phyloP scores from a whole-genome alignment of 2,797 vertebrate species.

The Delichon dasypus region DNA sequence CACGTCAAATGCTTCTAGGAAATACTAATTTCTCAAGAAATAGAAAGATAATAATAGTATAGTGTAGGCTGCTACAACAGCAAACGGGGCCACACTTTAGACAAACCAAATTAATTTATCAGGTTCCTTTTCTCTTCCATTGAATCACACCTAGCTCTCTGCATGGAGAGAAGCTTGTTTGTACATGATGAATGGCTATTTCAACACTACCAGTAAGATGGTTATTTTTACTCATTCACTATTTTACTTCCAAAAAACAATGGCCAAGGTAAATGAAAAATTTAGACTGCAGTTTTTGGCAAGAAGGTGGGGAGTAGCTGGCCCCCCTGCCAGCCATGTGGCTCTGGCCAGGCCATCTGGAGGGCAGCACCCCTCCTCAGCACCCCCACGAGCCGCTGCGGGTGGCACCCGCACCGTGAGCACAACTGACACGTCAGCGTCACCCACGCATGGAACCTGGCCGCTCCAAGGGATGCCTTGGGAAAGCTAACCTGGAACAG shows the following conservation, averaged over 20 bases:
- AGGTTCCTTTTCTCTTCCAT: neutral
- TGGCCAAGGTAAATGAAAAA: neutral
- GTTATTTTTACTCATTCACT: neutral
- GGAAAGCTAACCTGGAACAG: neutral
- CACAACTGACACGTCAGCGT: neutral
- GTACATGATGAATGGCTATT: neutral
- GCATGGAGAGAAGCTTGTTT: neutral
- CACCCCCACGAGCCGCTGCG: neutral
- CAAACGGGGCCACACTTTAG: neutral
- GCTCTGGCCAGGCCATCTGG: fast-evolving
- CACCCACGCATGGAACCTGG: fast-evolving
- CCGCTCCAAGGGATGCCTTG: fast-evolving
- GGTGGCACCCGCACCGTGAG: fast-evolving
- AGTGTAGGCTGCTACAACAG: neutral
- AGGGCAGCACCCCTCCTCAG: neutral
- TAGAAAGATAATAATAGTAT: neutral
- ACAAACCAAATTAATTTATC: neutral
- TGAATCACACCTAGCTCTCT: neutral
- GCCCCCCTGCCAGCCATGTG: fast-evolving
- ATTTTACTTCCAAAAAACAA: neutral
- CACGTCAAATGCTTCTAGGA: neutral
- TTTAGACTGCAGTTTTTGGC: neutral
- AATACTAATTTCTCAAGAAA: neutral
- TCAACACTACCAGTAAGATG: neutral
- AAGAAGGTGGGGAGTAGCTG: neutral